Evolutionary conservation across 2,888 invertebrate species (phyloP).

Genomic region (Drosophila emarginata): DNA sequence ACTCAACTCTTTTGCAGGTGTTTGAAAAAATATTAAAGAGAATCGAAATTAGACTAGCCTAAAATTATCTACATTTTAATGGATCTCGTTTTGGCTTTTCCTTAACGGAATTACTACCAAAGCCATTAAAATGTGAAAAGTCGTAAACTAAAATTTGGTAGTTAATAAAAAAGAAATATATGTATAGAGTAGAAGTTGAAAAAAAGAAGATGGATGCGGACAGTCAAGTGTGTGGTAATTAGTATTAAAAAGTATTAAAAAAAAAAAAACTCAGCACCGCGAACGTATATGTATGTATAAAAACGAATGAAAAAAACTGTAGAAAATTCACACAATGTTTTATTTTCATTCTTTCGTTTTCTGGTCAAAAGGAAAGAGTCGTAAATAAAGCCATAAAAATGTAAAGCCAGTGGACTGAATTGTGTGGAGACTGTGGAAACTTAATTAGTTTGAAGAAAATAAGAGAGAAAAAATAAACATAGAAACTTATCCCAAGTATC

Average conservation of each 20-base stretch:
- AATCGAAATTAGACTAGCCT: conserved; percentile 64
- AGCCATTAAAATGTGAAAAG: conserved; percentile 66
- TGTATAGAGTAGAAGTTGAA: conserved; percentile 26
- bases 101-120: conserved; percentile 48
- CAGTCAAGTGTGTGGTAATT: conserved; percentile 68
- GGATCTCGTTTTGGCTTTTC: conserved; percentile 53
- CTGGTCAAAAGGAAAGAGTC: conserved; percentile 45
- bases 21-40: conserved; percentile 59
- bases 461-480: conserved; percentile 1
- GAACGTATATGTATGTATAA: conserved; percentile 7
- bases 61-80: conserved; percentile 57
- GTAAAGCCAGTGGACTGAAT: conserved; percentile 63
- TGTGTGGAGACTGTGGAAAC: conserved; percentile 60
- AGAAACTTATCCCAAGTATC: neutral
- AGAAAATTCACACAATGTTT: conserved; percentile 65
- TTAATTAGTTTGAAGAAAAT: conserved; percentile 63
- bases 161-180: conserved; percentile 20
- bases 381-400: conserved; percentile 71
- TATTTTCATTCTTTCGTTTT: conserved; percentile 24
- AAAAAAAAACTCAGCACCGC: conserved; percentile 53
- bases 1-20: conserved; percentile 50
- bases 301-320: conserved; percentile 32
- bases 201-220: conserved; percentile 32
- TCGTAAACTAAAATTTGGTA: conserved; percentile 72
- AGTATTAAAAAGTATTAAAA: conserved; percentile 74